Base-by-base conservation (phyloP, 92 coral and sea anemone genomes). In the Palythoa grandis region DNA sequence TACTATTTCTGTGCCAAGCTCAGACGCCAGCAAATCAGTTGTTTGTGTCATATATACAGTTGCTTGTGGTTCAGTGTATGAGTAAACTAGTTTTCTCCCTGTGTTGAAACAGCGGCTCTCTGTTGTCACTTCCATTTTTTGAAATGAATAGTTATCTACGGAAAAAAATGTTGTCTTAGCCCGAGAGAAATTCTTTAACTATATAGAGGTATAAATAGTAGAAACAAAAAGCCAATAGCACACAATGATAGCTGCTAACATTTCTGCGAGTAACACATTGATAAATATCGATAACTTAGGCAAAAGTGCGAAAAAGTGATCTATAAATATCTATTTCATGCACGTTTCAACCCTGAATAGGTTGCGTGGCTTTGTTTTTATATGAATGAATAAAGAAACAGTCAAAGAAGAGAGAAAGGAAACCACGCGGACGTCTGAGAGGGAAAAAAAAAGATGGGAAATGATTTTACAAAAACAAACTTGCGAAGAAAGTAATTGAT, bases 391-490 rank as follows among this genome's bases (percentile, higher is more conserved):
- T 23, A 63, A 80, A 80, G 70, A 3, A 43, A 22, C 58, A 29
- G 47, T 43, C 85, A 67, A 17, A 48, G 20, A 57, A 56, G 56
- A 56, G 25, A 25, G 37, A 65, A 48, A 80, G 40, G 7, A 66
- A 23, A 52, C 20, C 63, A 25, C 72, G 74, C 85, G 39, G 56
- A 40, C 72, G 72, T 79, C 72, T 29, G 20, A 61, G 73, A 76
- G 29, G 6, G 48, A 68, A 76, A 76, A 76, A 76, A 74, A 39
- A 16, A 3, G 70, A 57, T 78, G 57, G n/a, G 83, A 78, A 67
- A 80, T 25, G 66, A 47, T 50, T 80, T 80, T 80, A 43, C 85
- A 20, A 80, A 80, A 80, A 80, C 85, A 80, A 80, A 80, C 72
- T 47, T 56, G 38, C 29, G 60, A 65, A 24, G 58, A 80, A 80